These are phyloP conservation scores for Arbacia lixula DNA, from an alignment of 53 echinoderm and acorn worm genomes.

Conservation along the genomic window DNA sequence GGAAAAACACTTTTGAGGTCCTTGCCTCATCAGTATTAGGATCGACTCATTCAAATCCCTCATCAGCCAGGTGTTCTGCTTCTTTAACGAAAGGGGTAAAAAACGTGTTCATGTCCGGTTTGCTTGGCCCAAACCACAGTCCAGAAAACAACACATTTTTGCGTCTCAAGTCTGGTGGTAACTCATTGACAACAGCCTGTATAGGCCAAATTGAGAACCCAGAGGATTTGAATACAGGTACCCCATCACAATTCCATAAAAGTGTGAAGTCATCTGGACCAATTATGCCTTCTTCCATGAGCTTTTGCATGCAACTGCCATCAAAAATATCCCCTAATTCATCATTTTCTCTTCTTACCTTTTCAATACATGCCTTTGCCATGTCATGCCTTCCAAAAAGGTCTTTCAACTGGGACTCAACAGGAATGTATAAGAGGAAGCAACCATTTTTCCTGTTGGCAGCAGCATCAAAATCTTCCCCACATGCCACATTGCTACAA, in stretches of 20 bases:
- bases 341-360: neutral
- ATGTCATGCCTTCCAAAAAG: constrained; percentile 25
- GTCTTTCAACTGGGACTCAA: neutral
- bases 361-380: neutral
- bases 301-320: neutral
- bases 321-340: constrained; percentile 24
- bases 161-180: constrained; percentile 56
- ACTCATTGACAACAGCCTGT: constrained; percentile 57
- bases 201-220: constrained; percentile 63
- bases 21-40: neutral
- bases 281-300: neutral
- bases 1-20: constrained; percentile 26
- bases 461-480: constrained; percentile 1
- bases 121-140: constrained; percentile 56
- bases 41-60: constrained; percentile 44
- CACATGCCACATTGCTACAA: constrained; percentile 28
- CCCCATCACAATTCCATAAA: constrained; percentile 66
- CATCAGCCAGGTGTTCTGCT: constrained; percentile 18
- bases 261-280: constrained; percentile 34
- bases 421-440: constrained; percentile 14
- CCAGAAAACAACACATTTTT: constrained; percentile 59
- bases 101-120: constrained; percentile 50
- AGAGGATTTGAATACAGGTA: constrained; percentile 72
- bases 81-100: constrained; percentile 49
- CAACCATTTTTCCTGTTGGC: constrained; percentile 27